A percentile compares a stretch with the other conserved stretches of the same genome.
Evolutionary conservation across 2,113 vertebrate genomes (phyloP).

Genomic region (Ploceus nigricollis): DNA sequence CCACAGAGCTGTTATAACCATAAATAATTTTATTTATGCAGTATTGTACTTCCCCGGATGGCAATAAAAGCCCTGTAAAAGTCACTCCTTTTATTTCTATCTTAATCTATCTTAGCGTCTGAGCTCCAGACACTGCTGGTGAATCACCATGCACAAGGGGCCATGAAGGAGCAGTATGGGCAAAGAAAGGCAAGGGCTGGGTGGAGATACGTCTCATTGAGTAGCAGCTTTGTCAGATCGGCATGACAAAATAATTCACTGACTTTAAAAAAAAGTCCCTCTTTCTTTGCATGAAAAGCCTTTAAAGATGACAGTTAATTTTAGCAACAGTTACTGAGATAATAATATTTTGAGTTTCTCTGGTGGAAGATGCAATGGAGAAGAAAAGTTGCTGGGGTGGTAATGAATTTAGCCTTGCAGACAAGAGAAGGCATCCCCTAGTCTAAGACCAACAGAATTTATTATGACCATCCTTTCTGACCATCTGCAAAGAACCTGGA

Average conservation of each 20-base stretch:
- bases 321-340: neutral
- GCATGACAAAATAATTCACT: neutral
- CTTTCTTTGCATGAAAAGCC: neutral
- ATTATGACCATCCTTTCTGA: neutral
- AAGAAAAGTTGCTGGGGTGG: neutral
- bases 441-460: neutral
- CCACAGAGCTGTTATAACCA: neutral
- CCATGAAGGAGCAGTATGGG: neutral
- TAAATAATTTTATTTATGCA: constrained; percentile 24
- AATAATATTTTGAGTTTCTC: neutral
- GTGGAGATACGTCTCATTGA: neutral
- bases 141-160: neutral
- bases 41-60: neutral
- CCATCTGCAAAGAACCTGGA: neutral
- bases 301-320: neutral
- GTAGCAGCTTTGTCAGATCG: neutral
- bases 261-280: neutral
- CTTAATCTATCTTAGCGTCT: neutral
- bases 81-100: neutral
- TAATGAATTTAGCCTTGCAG: neutral
- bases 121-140: neutral
- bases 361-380: neutral
- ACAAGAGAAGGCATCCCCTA: neutral
- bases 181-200: neutral
- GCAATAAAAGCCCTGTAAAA: constrained; percentile 35